Conservation (phyloP, 2,797 vertebrate species). For the Sternotherus odoratus region DNA sequence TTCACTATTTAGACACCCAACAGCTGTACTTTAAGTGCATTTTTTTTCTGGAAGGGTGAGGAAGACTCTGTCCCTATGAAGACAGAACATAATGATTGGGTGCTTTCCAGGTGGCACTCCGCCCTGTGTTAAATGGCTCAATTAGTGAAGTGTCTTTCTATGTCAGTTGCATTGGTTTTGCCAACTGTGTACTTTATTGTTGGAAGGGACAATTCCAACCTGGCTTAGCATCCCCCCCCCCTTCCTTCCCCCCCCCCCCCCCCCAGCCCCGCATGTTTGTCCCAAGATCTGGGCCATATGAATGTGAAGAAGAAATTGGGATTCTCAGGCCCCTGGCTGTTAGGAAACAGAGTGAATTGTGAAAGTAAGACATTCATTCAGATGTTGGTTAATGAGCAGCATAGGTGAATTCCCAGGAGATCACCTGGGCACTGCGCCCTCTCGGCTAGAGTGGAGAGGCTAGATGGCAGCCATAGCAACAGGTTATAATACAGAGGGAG, state of each 20-base stretch:
- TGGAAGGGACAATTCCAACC: constrained; percentile 62
- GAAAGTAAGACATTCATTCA: rapidly evolving
- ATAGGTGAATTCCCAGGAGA: constrained; percentile 39
- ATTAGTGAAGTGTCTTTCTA: constrained; percentile 63
- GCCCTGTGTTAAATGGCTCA: constrained; percentile 74
- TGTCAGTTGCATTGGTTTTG: constrained; percentile 47
- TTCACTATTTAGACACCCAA: neutral
- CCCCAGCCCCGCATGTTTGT: no score
- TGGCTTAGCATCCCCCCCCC: neutral
- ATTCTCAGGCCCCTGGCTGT: neutral
- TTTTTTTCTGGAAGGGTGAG: constrained; percentile 34
- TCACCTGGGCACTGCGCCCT: neutral
- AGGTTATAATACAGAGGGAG: neutral
- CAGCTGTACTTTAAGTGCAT: neutral
- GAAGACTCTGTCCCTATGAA: constrained; percentile 60
- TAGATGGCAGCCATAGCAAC: neutral
- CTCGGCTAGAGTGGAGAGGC: neutral
- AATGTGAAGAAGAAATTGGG: neutral
- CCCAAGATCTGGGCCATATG: neutral
- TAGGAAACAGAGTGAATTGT: neutral
- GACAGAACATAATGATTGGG: constrained; percentile 62
- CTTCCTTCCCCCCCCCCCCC: no score
- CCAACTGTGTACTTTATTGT: constrained; percentile 40
- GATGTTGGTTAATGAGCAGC: constrained; percentile 40
- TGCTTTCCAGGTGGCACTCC: constrained; percentile 65